Evolutionary conservation across 1,140 invertebrate genomes (phyloP).

Genomic region (Panagrolaimus sp.): DNA sequence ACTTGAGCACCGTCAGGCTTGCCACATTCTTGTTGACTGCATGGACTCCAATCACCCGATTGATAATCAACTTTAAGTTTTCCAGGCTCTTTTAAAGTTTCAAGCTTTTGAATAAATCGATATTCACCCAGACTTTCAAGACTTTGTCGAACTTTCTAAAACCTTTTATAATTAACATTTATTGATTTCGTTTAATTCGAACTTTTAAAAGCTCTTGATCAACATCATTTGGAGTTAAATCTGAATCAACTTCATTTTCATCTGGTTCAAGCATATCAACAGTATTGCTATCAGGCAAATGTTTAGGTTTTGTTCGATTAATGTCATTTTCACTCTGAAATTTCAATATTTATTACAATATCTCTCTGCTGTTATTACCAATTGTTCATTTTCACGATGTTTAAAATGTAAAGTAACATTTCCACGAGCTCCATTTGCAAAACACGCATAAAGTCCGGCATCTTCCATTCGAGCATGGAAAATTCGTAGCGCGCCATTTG

Average conservation of each 20-base stretch:
- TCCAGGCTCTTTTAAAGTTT: conserved; percentile 27
- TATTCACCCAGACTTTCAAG: conserved; percentile 39
- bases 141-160: conserved; percentile 10
- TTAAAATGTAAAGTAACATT: conserved; percentile 55
- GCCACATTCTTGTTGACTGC: conserved; percentile 40
- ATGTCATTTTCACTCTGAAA: too few species aligned
- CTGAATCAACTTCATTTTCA: conserved; percentile 19
- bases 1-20: conserved; percentile 41
- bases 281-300: neutral
- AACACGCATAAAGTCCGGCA: conserved; percentile 55
- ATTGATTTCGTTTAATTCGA: too few species aligned
- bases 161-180: neutral
- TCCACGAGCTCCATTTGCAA: conserved; percentile 45
- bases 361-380: too few species aligned
- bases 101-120: conserved; percentile 27
- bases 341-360: too few species aligned
- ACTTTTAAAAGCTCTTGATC: conserved; percentile 13
- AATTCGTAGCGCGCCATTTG: conserved; percentile 55
- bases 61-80: conserved; percentile 41
- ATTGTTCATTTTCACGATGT: conserved; percentile 17
- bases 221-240: conserved; percentile 22
- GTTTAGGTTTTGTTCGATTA: too few species aligned
- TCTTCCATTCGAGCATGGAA: conserved; percentile 54
- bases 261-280: neutral
- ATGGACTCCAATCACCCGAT: conserved; percentile 46